Evolutionary conservation across 2,797 vertebrate species (phyloP), one percentile per base, ranked within the genome.

Genomic region (Telmatherina bonti): DNA sequence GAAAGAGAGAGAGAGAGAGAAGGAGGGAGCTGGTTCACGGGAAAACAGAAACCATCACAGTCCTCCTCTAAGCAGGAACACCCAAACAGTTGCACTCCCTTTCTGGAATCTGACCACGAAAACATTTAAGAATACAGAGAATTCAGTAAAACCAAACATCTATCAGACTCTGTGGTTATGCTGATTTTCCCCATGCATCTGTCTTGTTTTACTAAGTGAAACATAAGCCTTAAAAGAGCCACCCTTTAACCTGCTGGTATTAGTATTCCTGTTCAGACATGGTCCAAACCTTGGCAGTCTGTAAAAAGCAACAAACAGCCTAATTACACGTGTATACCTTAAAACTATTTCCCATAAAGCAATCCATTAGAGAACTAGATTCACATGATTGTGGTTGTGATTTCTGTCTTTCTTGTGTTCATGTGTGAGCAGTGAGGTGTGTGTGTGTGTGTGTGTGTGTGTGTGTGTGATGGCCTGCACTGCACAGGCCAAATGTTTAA

Each of bases 401-500:
- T 49, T 35, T 29, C 35, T 30, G 35, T 31, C 70, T 45, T 30
- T 63, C 36, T 58, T 47, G 63, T 38, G 70, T 70, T 74, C 76
- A 57, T 67, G 57, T 59, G 63, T 68, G 56, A 33, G 36, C 43
- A 56, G 31, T 11, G 62, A 75, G 29, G 55, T 45, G 63, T n/a
- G n/a, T n/a, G n/a, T n/a, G n/a, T n/a, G n/a, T n/a, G n/a, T n/a
- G n/a, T n/a, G 36, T 31, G 53, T 24, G 11, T 59, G 70, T 26
- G 59, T 58, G 41, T 67, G 74, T 75, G 74, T 59, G 73, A 70
- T 31, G 71, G 70, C 29, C 62, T 82, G 74, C 79, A 71, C 59
- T 79, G 82, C 51, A 47, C 31, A 63, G 82, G 76, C 86, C 79
- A 82, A 84, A 86, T 78, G 88, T 85, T 81, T 85, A 75, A 79